These are phyloP conservation scores for Melikaiella ostensackeni DNA, from an alignment of 2,888 invertebrate genomes.

Conservation along the genomic window DNA sequence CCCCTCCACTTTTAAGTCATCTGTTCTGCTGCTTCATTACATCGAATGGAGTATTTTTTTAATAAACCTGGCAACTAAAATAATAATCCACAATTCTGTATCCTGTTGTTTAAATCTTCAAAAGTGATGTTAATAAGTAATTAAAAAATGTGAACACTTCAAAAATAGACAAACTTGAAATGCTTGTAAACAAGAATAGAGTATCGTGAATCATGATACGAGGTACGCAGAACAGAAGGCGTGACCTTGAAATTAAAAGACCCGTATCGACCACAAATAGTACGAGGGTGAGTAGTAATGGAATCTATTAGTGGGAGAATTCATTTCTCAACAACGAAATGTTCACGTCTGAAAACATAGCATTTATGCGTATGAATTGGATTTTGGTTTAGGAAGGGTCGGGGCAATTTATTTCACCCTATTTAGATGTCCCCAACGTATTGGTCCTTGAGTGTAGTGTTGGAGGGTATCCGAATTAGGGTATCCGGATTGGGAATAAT, in stretches of 20 bases:
- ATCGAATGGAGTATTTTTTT: too few relatives aligned
- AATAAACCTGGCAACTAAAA: too few relatives aligned
- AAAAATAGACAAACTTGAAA: background rate
- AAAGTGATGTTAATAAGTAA: too few relatives aligned
- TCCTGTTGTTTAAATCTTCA: too few relatives aligned
- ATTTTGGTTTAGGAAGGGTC: constrained; percentile 25
- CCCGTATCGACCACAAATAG: constrained; percentile 30
- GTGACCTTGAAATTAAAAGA: constrained; percentile 33
- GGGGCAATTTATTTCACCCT: constrained; percentile 36
- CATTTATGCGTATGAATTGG: constrained; percentile 34
- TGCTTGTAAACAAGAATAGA: background rate
- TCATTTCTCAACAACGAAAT: constrained; percentile 30
- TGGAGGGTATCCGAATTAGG: constrained; percentile 16
- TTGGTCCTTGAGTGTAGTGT: constrained; percentile 23
- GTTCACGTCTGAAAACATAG: constrained; percentile 31
- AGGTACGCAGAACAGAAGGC: constrained; percentile 15
- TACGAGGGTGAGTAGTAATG: constrained; percentile 14
- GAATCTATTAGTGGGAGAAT: constrained; percentile 33
- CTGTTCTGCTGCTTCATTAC: background rate
- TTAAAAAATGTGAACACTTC: too few relatives aligned
- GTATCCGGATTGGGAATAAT: constrained; percentile 18
- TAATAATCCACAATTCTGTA: too few relatives aligned
- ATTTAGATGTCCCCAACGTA: constrained; percentile 21
- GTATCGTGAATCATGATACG: background rate
- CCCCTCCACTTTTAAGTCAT: background rate